phyloP scores from a whole-genome alignment of 2,888 invertebrate species.

The Campoplex capitator region DNA sequence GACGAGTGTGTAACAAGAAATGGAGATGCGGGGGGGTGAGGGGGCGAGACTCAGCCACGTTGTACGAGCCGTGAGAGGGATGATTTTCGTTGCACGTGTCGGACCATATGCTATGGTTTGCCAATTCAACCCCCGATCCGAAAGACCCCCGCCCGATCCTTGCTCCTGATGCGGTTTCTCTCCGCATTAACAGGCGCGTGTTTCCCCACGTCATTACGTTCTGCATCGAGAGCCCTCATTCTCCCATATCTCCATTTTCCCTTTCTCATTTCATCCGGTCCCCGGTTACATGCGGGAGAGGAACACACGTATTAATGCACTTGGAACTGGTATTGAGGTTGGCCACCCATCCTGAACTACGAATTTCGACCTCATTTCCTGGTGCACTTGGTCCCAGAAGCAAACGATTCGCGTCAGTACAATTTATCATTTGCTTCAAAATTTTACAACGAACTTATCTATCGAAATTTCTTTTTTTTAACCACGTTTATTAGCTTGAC shows the following conservation, averaged over 20 bases:
- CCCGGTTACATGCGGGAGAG: background rate
- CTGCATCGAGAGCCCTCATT: constrained; percentile 29
- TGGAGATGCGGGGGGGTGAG: background rate
- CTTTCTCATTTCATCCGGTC: background rate
- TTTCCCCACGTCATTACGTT: constrained; percentile 49
- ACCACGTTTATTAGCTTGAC: background rate
- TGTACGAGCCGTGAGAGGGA: constrained; percentile 32
- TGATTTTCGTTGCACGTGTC: constrained; percentile 73
- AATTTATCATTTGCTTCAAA: background rate
- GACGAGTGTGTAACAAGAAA: constrained; percentile 32
- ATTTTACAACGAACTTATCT: background rate
- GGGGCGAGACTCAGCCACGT: background rate
- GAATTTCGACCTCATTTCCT: constrained; percentile 1
- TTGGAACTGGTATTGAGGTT: constrained; percentile 4
- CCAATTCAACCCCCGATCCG: constrained; percentile 73
- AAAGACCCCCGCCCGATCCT: constrained; percentile 48
- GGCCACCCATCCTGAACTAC: constrained; percentile 1
- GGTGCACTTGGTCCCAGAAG: background rate
- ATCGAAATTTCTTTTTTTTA: background rate
- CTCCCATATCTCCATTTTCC: constrained; percentile 6
- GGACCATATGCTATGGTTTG: constrained; percentile 72
- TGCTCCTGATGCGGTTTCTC: constrained; percentile 36
- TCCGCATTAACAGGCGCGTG: constrained; percentile 52
- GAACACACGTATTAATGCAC: background rate
- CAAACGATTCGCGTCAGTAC: background rate